These are phyloP conservation scores for Xyliphius kryptos DNA, from an alignment of 2,113 vertebrate genomes.

Conservation along the genomic window DNA sequence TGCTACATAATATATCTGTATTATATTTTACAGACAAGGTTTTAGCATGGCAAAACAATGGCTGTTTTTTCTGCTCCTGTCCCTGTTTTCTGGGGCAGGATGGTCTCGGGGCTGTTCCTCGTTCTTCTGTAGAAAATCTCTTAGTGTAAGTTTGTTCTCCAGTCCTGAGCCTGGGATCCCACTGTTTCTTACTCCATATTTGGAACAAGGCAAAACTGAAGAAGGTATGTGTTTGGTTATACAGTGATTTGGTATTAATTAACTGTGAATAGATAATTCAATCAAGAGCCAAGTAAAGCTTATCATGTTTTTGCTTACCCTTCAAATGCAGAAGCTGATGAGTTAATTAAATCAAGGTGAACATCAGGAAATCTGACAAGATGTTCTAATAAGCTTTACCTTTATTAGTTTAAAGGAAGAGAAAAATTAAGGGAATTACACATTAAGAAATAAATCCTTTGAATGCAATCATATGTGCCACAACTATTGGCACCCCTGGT, in stretches of 20 bases:
- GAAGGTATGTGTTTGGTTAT: conserved; percentile 54
- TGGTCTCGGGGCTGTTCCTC: conserved; percentile 48
- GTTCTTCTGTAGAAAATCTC: conserved; percentile 60
- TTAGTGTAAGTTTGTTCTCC: conserved; percentile 36
- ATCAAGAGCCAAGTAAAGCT: not conserved
- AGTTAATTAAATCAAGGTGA: not conserved
- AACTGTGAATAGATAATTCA: not conserved
- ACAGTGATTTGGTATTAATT: not conserved
- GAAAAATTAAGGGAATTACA: too few relatives aligned
- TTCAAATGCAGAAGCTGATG: too few relatives aligned
- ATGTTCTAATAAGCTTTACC: not conserved
- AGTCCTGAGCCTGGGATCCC: conserved; percentile 63
- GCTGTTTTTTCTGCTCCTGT: conserved; percentile 47
- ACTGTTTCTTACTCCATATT: conserved; percentile 75
- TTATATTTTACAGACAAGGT: not conserved
- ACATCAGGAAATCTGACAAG: not conserved
- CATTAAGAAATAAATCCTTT: too few relatives aligned
- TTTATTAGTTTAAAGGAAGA: too few relatives aligned
- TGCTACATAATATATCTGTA: not conserved
- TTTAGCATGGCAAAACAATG: conserved; percentile 44
- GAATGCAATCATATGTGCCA: too few relatives aligned
- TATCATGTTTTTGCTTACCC: not conserved
- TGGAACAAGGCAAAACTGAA: conserved; percentile 64
- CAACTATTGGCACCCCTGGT: too few relatives aligned
- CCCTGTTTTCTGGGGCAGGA: conserved; percentile 42